Percentiles rank a stretch among this genome's conserved stretches.
Evolutionary conservation across 2,113 vertebrate genomes (phyloP).

Genomic region (Paracanthobrama guichenoti): DNA sequence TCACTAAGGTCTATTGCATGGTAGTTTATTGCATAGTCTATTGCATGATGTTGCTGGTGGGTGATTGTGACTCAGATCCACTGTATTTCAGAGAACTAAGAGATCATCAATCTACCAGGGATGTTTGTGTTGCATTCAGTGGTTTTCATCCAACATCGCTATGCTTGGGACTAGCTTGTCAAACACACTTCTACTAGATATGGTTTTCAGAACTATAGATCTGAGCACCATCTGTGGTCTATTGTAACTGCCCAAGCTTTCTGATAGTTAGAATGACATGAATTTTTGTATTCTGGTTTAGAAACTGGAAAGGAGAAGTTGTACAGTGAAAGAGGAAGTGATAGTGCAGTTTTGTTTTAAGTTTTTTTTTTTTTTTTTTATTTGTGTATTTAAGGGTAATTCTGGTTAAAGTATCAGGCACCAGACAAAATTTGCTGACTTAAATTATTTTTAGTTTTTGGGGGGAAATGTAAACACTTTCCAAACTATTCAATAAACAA

Average conservation of each 20-base stretch:
- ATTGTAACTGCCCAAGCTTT: neutral
- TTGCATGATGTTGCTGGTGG: neutral
- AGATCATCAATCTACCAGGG: neutral
- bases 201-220: neutral
- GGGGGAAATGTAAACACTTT: neutral
- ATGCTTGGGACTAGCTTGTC: neutral
- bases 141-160: neutral
- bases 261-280: neutral
- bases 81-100: neutral
- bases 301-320: constrained; percentile 20
- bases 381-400: neutral
- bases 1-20: neutral
- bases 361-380: no score
- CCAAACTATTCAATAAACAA: neutral
- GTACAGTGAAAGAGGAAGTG: neutral
- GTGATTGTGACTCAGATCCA: neutral
- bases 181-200: neutral
- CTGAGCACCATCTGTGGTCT: neutral
- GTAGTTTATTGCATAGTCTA: neutral
- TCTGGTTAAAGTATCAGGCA: neutral
- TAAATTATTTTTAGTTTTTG: neutral
- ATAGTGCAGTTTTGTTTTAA: neutral
- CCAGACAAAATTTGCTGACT: neutral
- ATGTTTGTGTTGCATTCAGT: neutral
- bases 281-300: neutral